Conservation (phyloP, 2,113 vertebrate genomes). For the Thermophis baileyi region DNA sequence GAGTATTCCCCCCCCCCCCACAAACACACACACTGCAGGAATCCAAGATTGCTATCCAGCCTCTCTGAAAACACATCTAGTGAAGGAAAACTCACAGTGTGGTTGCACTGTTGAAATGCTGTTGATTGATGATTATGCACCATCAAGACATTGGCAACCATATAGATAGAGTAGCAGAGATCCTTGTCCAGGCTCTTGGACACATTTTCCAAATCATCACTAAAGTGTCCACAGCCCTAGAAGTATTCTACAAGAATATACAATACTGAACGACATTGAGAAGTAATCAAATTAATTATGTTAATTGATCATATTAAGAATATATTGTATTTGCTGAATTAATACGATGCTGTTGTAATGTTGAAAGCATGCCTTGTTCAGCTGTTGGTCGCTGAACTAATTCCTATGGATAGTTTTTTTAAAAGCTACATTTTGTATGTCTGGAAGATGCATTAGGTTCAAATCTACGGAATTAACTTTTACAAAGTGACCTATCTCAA, state of each 20-base stretch:
- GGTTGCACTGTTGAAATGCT: neutral
- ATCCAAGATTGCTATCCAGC: neutral
- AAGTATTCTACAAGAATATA: neutral
- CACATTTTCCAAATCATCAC: neutral
- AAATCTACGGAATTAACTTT: neutral
- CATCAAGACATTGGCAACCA: neutral
- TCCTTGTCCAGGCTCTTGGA: neutral
- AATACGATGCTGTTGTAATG: neutral
- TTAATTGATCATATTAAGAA: neutral
- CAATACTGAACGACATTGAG: neutral
- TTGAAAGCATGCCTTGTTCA: neutral
- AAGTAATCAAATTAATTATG: neutral
- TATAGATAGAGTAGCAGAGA: neutral
- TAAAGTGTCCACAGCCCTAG: neutral
- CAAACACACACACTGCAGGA: neutral
- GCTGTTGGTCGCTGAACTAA: neutral
- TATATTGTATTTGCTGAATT: neutral
- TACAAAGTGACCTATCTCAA: neutral
- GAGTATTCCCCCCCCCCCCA: neutral
- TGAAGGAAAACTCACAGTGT: neutral
- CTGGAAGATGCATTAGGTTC: neutral
- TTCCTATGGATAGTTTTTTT: neutral
- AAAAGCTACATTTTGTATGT: neutral
- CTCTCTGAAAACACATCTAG: neutral
- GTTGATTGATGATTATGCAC: neutral